Evolutionary conservation across 2,888 invertebrate genomes (phyloP), one percentile per base, ranked within the genome.

Genomic region (Drymonia ruficornis): DNA sequence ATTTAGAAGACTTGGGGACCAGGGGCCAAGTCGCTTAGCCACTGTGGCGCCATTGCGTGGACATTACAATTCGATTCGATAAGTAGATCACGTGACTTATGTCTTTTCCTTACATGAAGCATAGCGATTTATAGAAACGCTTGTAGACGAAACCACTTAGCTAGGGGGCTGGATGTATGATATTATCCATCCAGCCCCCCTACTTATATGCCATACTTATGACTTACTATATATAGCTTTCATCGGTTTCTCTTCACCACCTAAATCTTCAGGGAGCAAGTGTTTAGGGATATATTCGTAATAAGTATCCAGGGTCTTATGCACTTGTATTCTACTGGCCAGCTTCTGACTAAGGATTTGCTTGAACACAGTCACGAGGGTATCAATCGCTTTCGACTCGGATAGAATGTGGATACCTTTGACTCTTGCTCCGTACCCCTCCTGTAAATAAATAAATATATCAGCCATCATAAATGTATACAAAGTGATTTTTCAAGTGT

Each of bases 361-460:
- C 23, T 55, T 67, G 0, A 66, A 5, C 3, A 70, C 11, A 12
- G 43, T 19, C 1, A 70, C 44, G 6, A 59, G 2, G 1, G 53
- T 49, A 6, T 74, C 68, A 1, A 70, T 34, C 7, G 63, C 40
- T 45, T 67, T 67, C 0, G 71, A 69, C 0, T 59, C 29, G 2
- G 63, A 51, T n/a, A 74, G 18, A 0, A 65, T 31, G 43, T 70
- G 62, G 1, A 74, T 53, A 0, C 55, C 61, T 43, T 59, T 63
- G 11, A 74, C 36, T 50, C 67, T 59, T 23, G 51, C 46, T 5
- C 69, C 67, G 23, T 60, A 70, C 3, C 55, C 65, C 49, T 68
- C 66, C 72, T 76, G 50, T 23, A 72, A 70, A 55, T 15, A 1
- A 28, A 45, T 3, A 31, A 31, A 23, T 6, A 23, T 23, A 23